phyloP scores from a whole-genome alignment of 2,797 vertebrate species.

The Chromobotia macracanthus region DNA sequence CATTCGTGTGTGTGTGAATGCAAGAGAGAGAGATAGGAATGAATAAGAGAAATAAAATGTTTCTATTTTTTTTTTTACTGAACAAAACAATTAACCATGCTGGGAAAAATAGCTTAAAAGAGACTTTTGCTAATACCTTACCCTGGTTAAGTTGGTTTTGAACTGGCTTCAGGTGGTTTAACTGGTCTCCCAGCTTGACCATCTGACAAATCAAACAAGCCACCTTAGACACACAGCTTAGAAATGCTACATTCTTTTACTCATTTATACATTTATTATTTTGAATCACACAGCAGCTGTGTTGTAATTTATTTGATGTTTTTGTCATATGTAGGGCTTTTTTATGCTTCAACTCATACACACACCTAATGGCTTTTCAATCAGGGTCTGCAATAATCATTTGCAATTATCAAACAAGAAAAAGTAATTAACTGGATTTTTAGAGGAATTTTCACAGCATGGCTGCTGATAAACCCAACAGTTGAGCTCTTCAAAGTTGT shows the following conservation, averaged over 20 bases:
- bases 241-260: too few species aligned
- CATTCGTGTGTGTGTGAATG: neutral
- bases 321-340: neutral
- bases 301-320: neutral
- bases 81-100: too few species aligned
- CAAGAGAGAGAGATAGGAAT: neutral
- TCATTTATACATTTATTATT: neutral
- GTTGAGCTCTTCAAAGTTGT: constrained; percentile 18
- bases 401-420: neutral
- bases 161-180: neutral
- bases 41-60: too few species aligned
- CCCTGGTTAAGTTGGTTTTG: neutral
- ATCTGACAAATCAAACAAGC: neutral
- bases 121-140: neutral
- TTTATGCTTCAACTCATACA: neutral
- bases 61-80: neutral
- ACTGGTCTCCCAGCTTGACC: neutral
- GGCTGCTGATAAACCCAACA: neutral
- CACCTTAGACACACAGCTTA: neutral
- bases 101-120: neutral
- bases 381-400: neutral
- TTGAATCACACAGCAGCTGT: neutral
- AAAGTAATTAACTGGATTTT: constrained; percentile 18
- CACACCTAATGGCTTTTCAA: constrained; percentile 7
- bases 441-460: neutral